Base-by-base conservation (phyloP, 2,113 vertebrate species). In the Callorhinus ursinus region DNA sequence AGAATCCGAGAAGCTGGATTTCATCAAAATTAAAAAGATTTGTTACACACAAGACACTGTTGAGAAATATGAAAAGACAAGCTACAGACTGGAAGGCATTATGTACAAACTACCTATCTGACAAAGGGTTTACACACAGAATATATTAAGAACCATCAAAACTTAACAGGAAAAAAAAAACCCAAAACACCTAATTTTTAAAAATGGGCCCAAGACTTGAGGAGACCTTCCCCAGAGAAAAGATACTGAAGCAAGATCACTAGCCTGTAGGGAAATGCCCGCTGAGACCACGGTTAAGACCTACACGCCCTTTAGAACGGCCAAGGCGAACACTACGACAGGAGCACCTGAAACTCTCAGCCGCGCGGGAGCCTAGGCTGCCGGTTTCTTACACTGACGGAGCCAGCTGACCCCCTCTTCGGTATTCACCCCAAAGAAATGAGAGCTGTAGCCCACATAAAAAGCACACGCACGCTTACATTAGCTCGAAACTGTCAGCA, bases 271-370 rank as follows among this genome's bases (percentile, higher is more conserved):
- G 77, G 42, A 39, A n/a, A 28, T 5, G 33, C 28, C 36, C 55
- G 1, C 5, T 14, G 31, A 74, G 28, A 55, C 74, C 67, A 11
- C 0, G 0, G 51, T 1, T 1, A 1, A 21, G 39, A 71, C 7
- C 26, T 2, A 15, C 4, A 21, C 42, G 4, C 1, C 39, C 22
- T 22, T 42, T 4, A 6, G 36, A 19, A 46, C 0, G 2, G 21
- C 55, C 10, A 26, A 18, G 72, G 33, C 7, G 33, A 39, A 76
- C 33, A 14, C 24, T 14, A 28, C 5, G 28, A 65, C 28, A 7
- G 63, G 28, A 7, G 31, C 14, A 16, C 31, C 7, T 33, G 9
- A 85, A 7, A 16, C 36, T 9, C 55, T 10, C 4, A 16, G 72
- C 63, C n/a, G 19, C 46, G 21, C 10, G 2, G 16, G 65, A 55